phyloP scores from a whole-genome alignment of 1,140 invertebrate genomes.

The Drosophila littoralis region DNA sequence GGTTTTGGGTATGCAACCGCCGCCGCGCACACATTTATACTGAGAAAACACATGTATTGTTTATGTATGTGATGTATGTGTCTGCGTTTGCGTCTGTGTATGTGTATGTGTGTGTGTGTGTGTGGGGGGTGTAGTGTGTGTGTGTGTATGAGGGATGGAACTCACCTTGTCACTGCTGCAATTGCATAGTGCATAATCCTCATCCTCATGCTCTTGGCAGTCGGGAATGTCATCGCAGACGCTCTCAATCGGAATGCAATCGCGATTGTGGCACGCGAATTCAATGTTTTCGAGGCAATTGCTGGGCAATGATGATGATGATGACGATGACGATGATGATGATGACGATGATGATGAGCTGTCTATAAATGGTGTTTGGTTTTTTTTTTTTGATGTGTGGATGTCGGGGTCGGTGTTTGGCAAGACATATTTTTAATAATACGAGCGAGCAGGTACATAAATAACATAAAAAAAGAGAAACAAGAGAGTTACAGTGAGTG shows the following conservation, averaged over 20 bases:
- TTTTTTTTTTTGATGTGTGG: constrained; percentile 23
- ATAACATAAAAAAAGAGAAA: constrained; percentile 54
- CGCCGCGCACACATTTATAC: constrained; percentile 84
- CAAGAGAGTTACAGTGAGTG: constrained; percentile 36
- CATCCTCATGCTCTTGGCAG: constrained; percentile 93
- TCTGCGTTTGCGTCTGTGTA: constrained; percentile 4
- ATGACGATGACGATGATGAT: constrained; percentile 30
- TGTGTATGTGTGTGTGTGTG: constrained; percentile 17
- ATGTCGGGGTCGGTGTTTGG: constrained; percentile 53
- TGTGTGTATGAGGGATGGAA: constrained; percentile 12
- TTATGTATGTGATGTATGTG: constrained; percentile 34
- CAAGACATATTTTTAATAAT: constrained; percentile 60
- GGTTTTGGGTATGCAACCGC: constrained; percentile 85
- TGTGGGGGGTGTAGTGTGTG: constrained; percentile 5
- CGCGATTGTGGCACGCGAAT: constrained; percentile 85
- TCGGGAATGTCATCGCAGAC: constrained; percentile 93
- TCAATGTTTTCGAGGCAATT: constrained; percentile 82
- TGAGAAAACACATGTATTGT: constrained; percentile 50
- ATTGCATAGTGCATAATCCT: constrained; percentile 85
- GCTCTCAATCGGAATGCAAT: constrained; percentile 85
- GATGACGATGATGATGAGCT: constrained; percentile 53
- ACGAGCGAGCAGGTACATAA: constrained; percentile 42
- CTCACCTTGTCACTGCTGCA: constrained; percentile 84
- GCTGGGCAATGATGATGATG: constrained; percentile 39
- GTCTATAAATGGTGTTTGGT: constrained; percentile 52